phyloP scores from a whole-genome alignment of 2,113 vertebrate species.

The Cryptomyrus ogoouensis region DNA sequence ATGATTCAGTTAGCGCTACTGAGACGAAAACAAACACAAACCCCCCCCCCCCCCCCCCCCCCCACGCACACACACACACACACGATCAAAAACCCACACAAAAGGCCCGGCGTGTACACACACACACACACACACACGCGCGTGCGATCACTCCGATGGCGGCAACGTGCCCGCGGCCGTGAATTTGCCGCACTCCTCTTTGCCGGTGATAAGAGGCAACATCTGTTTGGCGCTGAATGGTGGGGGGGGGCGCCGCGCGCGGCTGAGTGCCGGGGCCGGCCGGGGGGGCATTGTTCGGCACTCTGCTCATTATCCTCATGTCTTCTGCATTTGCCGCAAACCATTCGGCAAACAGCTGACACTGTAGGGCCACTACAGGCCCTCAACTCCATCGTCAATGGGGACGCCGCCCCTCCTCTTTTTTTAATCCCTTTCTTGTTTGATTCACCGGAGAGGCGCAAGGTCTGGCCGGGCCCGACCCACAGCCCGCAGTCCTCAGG shows the following conservation, averaged over 20 bases:
- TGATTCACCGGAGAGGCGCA: conserved; percentile 42
- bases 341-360: conserved; percentile 76
- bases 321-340: conserved; percentile 69
- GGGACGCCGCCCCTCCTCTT: conserved; percentile 40
- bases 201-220: conserved; percentile 77
- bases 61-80: not conserved
- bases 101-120: not conserved
- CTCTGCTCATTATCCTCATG: conserved; percentile 63
- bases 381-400: conserved; percentile 60
- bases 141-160: not conserved
- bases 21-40: not conserved
- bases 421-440: conserved; percentile 45
- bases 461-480: conserved; percentile 25
- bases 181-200: not conserved
- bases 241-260: conserved; percentile 68
- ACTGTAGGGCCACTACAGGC: conserved; percentile 63
- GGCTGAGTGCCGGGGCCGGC: conserved; percentile 62
- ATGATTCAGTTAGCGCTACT: not conserved
- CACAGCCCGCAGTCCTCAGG: conserved; percentile 16
- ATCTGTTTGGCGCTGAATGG: conserved; percentile 85
- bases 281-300: conserved; percentile 64
- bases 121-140: not conserved
- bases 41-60: not conserved
- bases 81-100: not conserved
- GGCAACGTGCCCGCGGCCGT: not conserved